Evolutionary conservation across 1,140 invertebrate genomes (phyloP).

Genomic region (Camponotus floridanus): DNA sequence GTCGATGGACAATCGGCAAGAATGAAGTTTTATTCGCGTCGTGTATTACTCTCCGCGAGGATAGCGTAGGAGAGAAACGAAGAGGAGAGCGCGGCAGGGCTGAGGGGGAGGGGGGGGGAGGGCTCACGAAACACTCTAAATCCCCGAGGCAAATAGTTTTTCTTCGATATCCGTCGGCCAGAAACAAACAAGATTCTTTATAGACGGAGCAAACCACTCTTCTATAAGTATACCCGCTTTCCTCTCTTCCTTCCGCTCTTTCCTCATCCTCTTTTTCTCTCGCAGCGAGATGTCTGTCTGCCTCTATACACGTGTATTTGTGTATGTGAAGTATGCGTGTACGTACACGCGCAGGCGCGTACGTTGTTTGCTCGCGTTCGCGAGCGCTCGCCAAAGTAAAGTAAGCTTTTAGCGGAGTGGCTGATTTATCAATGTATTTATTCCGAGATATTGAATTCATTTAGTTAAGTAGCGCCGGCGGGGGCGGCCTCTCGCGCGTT

Average conservation of each 20-base stretch:
- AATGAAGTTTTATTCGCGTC: slow-evolving; percentile 78
- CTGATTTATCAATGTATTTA: slow-evolving; percentile 87
- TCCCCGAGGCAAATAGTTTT: slow-evolving; percentile 83
- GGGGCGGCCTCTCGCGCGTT: slow-evolving; percentile 65
- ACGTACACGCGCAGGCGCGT: slow-evolving; percentile 62
- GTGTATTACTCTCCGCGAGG: slow-evolving; percentile 73
- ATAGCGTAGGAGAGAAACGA: slow-evolving; percentile 34
- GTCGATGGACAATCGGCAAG: slow-evolving; percentile 73
- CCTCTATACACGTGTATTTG: not conserved
- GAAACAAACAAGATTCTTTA: slow-evolving; percentile 86
- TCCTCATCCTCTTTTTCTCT: slow-evolving; percentile 34
- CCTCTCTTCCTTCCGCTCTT: slow-evolving; percentile 14
- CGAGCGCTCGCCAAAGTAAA: slow-evolving; percentile 84
- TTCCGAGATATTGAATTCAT: slow-evolving; percentile 87
- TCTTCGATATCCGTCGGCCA: slow-evolving; percentile 82
- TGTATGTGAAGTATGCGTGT: slow-evolving; percentile 21
- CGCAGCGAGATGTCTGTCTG: slow-evolving; percentile 41
- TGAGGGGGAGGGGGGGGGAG: not conserved
- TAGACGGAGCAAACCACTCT: slow-evolving; percentile 82
- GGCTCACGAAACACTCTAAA: slow-evolving; percentile 77
- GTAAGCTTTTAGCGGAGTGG: slow-evolving; percentile 86
- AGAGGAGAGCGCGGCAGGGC: not conserved
- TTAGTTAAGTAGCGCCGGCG: slow-evolving; percentile 84
- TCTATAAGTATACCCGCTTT: slow-evolving; percentile 81
- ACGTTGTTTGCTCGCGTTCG: slow-evolving; percentile 83